Evolutionary conservation across 2,797 vertebrate species (phyloP).

Genomic region (Tenualosa ilisha): DNA sequence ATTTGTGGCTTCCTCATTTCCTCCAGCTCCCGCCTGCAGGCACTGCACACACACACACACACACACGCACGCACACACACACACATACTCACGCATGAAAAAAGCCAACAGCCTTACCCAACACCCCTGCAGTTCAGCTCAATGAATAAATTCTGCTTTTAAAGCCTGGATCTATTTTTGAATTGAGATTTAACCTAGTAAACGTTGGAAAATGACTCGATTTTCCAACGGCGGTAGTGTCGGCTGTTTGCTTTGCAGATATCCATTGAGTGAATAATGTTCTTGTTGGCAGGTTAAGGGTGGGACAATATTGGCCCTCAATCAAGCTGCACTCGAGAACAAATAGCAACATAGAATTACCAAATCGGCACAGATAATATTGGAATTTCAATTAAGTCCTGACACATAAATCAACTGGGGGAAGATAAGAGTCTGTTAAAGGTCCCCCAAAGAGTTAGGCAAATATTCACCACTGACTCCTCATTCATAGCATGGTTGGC

Average conservation of each 20-base stretch:
- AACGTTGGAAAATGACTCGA: slow-evolving; percentile 11
- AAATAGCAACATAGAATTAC: slow-evolving; percentile 53
- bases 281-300: slow-evolving; percentile 32
- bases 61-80: slow-evolving; percentile 9
- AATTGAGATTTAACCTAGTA: slow-evolving; percentile 21
- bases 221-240: neutral
- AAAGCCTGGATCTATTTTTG: slow-evolving; percentile 23
- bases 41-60: neutral
- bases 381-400: slow-evolving; percentile 69
- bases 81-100: neutral
- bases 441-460: neutral
- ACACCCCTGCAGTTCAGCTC: neutral
- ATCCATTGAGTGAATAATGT: slow-evolving; percentile 54
- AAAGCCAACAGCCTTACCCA: neutral
- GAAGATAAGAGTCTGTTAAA: slow-evolving; percentile 11
- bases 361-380: slow-evolving; percentile 61
- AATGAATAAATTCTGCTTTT: slow-evolving; percentile 13
- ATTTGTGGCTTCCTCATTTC: neutral
- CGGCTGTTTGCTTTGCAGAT: slow-evolving; percentile 55
- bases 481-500: neutral
- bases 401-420: slow-evolving; percentile 56
- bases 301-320: slow-evolving; percentile 48
- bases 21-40: neutral
- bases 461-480: neutral
- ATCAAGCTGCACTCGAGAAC: slow-evolving; percentile 62